These are phyloP conservation scores for Chrysodeixis includens DNA, from an alignment of 2,888 invertebrate species.

Conservation along the genomic window DNA sequence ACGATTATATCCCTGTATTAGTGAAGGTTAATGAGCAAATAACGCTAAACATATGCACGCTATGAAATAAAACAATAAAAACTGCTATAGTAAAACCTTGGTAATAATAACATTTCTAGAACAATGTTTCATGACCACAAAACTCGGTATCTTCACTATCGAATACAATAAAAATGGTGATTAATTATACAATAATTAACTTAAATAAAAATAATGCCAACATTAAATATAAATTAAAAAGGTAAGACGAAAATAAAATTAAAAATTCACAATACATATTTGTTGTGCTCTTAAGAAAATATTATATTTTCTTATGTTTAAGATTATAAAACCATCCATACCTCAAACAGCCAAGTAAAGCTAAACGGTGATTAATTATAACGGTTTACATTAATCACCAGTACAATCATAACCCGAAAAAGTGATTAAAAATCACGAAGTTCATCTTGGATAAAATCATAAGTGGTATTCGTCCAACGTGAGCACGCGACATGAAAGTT, in stretches of 20 bases:
- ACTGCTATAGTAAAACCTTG: not conserved
- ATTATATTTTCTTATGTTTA: too few relatives aligned
- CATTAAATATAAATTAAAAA: not conserved
- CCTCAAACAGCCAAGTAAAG: not conserved
- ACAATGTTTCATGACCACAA: not conserved
- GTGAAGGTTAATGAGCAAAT: not conserved
- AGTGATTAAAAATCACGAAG: slow-evolving; percentile 46
- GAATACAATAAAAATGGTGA: not conserved
- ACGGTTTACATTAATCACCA: not conserved
- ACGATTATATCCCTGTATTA: not conserved
- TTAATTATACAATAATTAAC: slow-evolving; percentile 2
- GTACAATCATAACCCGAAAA: slow-evolving; percentile 1
- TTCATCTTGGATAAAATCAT: slow-evolving; percentile 59
- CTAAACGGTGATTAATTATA: not conserved
- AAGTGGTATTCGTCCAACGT: slow-evolving; percentile 61
- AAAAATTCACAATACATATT: too few relatives aligned
- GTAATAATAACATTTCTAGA: too few relatives aligned
- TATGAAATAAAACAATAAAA: not conserved
- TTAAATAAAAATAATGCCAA: not conserved
- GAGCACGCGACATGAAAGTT: slow-evolving; percentile 77
- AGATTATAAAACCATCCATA: too few relatives aligned
- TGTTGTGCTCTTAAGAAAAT: too few relatives aligned
- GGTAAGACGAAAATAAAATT: not conserved
- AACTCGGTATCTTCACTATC: not conserved
- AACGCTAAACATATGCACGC: not conserved